These are phyloP conservation scores for Harpalus rubripes DNA, from an alignment of 2,888 invertebrate species.

Conservation along the genomic window DNA sequence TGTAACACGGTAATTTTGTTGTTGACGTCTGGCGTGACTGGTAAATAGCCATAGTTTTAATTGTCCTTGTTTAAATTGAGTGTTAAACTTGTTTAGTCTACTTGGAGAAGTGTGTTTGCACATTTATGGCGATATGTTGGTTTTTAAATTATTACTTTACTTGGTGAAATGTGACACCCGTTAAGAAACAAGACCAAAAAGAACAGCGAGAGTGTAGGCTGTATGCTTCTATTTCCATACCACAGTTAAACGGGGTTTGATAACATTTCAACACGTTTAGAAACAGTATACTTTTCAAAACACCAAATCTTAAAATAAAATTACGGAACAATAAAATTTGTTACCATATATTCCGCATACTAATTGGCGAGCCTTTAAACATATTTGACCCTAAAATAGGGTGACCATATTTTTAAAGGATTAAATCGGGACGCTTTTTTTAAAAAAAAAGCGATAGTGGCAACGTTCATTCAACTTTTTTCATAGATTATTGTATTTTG, in stretches of 20 bases:
- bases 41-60: constrained; percentile 54
- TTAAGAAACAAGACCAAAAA: not conserved
- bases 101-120: constrained; percentile 31
- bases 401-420: too few relatives aligned
- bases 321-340: too few relatives aligned
- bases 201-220: not conserved
- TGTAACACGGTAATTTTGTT: constrained; percentile 62
- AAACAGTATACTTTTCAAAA: too few relatives aligned
- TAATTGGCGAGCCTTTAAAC: too few relatives aligned
- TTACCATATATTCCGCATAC: too few relatives aligned
- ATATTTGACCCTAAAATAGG: too few relatives aligned
- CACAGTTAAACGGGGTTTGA: not conserved
- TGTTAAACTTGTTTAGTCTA: constrained; percentile 48
- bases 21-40: constrained; percentile 56
- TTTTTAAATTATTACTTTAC: constrained; percentile 27
- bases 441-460: too few relatives aligned
- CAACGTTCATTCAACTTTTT: too few relatives aligned
- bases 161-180: constrained; percentile 12
- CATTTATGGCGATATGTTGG: constrained; percentile 32
- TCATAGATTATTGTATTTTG: too few relatives aligned
- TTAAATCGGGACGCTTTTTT: too few relatives aligned
- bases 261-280: not conserved
- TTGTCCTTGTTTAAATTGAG: constrained; percentile 51
- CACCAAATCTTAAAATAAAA: too few relatives aligned
- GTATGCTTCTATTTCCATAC: not conserved